Evolutionary conservation across 1,140 invertebrate species (phyloP), one percentile per base, ranked within the genome.

Genomic region (Eufriesea mexicana): DNA sequence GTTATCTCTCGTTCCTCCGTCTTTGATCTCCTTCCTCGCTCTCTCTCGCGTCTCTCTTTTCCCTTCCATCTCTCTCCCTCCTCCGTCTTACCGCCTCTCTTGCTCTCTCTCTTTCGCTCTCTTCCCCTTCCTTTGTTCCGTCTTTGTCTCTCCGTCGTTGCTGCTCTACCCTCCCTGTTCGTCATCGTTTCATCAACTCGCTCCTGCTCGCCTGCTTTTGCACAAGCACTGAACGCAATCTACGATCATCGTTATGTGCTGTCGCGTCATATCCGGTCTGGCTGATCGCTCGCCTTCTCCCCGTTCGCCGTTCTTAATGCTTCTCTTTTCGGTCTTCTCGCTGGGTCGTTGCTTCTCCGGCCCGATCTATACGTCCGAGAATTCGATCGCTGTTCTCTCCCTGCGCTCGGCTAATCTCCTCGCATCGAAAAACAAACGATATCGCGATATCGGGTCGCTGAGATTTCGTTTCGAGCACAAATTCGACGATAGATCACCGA

Each of bases 1-100:
- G 92, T 93, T 94, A 93, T 94, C 93, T 90, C 86, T 82, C 84
- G 82, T 88, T 88, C 87, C 91, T 88, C 83, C 84, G 76, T 79
- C 85, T 88, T 87, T 79, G 61, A 87, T 88, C 78, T 79, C 49
- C 73, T 85, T 73, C 89, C 82, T 83, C 80, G 67, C 73, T 83
- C 64, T 73, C 79, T 78, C 81, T 64, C 72, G 73, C 76, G 68
- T 66, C 28, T 77, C 71, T 84, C 83, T 70, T 18, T 45, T 23
- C 42, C 86, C 84, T 73, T 84, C 77, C 62, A 70, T 75, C 57
- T 5, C 73, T 67, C 84, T 85, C 79, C 68, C 23, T 68, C 14
- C 23, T 12, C 59, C 9, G n/a, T 28, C 23, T 42, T 85, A 81
- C 70, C 84, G 67, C 67, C 75, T 68, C 51, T 28, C 68, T n/a